Conservation (phyloP, 2,888 invertebrate species). For the Sturmia bella region DNA sequence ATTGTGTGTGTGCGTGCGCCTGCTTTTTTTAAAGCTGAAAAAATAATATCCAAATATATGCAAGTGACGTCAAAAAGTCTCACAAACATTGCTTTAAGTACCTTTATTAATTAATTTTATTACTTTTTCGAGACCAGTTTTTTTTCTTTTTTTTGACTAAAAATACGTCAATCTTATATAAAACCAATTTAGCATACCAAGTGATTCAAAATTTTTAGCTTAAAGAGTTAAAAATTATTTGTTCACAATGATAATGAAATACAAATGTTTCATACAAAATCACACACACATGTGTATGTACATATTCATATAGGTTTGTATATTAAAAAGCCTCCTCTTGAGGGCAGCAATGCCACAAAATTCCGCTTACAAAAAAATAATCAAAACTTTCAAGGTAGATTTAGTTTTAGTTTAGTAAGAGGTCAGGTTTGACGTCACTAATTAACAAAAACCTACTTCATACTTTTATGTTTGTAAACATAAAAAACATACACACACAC, state of each 20-base stretch:
- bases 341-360: background rate
- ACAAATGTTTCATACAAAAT: background rate
- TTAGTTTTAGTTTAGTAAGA: constrained; percentile 53
- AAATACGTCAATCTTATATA: constrained; percentile 35
- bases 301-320: too few relatives aligned
- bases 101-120: constrained; percentile 10
- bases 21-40: constrained; percentile 17
- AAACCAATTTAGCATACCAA: constrained; percentile 19
- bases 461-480: constrained; percentile 12
- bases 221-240: background rate
- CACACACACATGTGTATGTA: too few relatives aligned
- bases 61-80: constrained; percentile 64
- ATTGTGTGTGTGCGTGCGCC: constrained; percentile 11
- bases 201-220: background rate
- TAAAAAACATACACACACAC: background rate
- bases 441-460: constrained; percentile 21
- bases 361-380: background rate
- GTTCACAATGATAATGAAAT: background rate
- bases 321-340: too few relatives aligned
- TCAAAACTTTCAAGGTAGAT: constrained; percentile 11
- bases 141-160: constrained; percentile 15
- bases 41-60: constrained; percentile 56
- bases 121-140: constrained; percentile 31
- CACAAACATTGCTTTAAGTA: constrained; percentile 8
- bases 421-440: constrained; percentile 61